Evolutionary conservation across 1,140 invertebrate species (phyloP).

Genomic region (Trialeurodes vaporariorum): DNA sequence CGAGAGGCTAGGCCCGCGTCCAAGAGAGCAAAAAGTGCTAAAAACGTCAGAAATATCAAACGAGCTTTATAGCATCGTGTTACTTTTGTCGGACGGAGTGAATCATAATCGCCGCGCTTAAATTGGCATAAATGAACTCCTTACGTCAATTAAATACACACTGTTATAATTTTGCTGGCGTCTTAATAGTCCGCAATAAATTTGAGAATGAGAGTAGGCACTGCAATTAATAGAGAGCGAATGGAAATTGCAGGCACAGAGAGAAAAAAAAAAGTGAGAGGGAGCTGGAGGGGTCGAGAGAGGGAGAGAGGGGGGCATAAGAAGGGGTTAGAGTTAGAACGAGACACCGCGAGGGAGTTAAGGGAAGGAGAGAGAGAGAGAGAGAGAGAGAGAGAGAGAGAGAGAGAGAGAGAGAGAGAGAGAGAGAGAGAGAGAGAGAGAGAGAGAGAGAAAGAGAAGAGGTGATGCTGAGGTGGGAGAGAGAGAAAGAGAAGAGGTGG

Average conservation of each 20-base stretch:
- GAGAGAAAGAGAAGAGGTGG: too few species aligned
- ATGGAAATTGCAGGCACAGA: too few species aligned
- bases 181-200: background rate
- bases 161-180: background rate
- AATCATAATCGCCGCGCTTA: background rate
- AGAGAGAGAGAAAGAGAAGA: too few species aligned
- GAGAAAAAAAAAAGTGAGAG: background rate
- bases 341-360: background rate
- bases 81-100: background rate
- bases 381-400: too few species aligned
- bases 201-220: background rate
- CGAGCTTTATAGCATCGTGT: background rate
- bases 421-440: too few species aligned
- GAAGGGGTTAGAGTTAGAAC: background rate
- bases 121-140: background rate
- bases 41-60: background rate
- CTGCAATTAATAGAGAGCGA: background rate
- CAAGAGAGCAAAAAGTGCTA: background rate
- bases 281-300: background rate
- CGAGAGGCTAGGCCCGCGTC: too few species aligned
- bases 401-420: too few species aligned
- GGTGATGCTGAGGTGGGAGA: too few species aligned
- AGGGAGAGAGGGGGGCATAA: background rate
- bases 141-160: constrained; percentile 1
- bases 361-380: too few species aligned